Evolutionary conservation across 2,797 vertebrate genomes (phyloP), one percentile per base, ranked within the genome.

Genomic region (Peromyscus aztecus): DNA sequence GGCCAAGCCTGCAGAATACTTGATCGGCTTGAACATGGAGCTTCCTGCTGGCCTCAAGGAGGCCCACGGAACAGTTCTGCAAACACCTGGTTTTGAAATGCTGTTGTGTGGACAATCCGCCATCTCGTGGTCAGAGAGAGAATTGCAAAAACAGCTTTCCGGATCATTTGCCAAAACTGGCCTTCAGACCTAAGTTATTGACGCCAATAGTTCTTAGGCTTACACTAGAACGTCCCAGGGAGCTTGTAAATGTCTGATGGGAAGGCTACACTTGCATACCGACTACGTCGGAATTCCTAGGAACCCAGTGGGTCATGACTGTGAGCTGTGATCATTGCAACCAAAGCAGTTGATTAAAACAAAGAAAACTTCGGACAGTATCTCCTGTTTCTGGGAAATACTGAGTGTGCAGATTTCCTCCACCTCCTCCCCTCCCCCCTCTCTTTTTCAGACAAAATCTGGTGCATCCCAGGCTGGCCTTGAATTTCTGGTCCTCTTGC

Each of bases 51-150:
- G 86, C 31, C 80, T 78, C 55, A 29, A 11, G 8, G 49, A 95
- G 1, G 16, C 77, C 83, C 55, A 57, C 59, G 27, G 19, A 69
- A 59, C 4, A 65, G 49, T 97, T 97, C 87, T 0, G 61, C 96
- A 97, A 98, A 97, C 65, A 21, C 34, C 81, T 6, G 23, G 86
- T 19, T 67, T 73, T 31, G 29, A 40, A 1, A 90, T 59, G 59
- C 24, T 97, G 97, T 96, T 23, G 57, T 96, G 97, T 80, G 97
- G 16, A 95, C 90, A 97, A 97, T 0, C 0, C 97, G 71, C 98
- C 98, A 98, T 98, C 99, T 99, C 98, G 98, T 98, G 98, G 98
- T 8, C 0, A n/a, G 12, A 1, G 2, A 0, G 31, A 16, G 69
- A 94, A 85, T 90, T 97, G 97, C 98, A 98, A 96, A 97, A 97